Evolutionary conservation across 1,140 invertebrate genomes (phyloP), one percentile per base, ranked within the genome.

Genomic region (Trachymyrmex cornetzi): DNA sequence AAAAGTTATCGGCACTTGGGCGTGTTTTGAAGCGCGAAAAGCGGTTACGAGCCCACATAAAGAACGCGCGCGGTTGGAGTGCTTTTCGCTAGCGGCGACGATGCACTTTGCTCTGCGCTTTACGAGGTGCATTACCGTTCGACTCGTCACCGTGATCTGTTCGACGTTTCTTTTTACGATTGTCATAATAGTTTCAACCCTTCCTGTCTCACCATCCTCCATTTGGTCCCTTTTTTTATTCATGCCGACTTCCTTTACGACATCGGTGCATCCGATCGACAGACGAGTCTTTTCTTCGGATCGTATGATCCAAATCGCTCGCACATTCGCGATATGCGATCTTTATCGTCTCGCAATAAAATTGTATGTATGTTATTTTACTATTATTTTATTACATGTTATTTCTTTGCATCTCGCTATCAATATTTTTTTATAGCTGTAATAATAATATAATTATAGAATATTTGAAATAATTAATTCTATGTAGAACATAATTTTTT

Each of bases 151-250:
- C 19, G 48, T 66, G 72, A 80, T 85, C 59, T 55, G 44, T 38
- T 79, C 75, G 57, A 55, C 61, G 30, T 85, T 64, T 85, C 82
- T 66, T 79, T 88, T 88, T 87, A 88, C 69, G 85, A 80, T 79
- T 74, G 67, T 85, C 67, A 67, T 81, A 75, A 88, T 87, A 61
- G 77, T 88, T 86, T 74, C 30, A 80, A 59, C 77, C 19, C 66
- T 67, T 74, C 19, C 34, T 74, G 44, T 34, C 72, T 44, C 24
- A 11, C 16, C 24, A 16, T 16, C 24, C 48, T 27, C 22, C 30
- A 16, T 71, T 82, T 69, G 55, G 34, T 22, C 22, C 16, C 24
- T 3, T 50, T 67, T 69, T 61, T 85, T 48, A 64, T 67, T 79
- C 61, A 57, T 64, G 5, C 19, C 34, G 22, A 30, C 48, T 79